Percentiles rank a stretch among this genome's conserved stretches.
These are phyloP conservation scores for Rhincodon typus DNA, from an alignment of 2,797 vertebrate species.

Conservation along the genomic window DNA sequence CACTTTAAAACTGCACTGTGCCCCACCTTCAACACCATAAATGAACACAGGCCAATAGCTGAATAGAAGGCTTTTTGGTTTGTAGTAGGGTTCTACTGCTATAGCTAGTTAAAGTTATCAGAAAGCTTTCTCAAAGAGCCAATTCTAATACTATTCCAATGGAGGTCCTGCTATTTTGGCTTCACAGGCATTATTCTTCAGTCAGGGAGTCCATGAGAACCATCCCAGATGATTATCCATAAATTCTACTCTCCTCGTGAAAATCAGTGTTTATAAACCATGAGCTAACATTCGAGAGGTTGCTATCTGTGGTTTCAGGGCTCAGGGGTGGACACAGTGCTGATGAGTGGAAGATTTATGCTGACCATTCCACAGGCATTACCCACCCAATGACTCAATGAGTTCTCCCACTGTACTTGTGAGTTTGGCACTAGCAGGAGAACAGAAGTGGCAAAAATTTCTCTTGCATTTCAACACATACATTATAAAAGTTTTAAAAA, in stretches of 20 bases:
- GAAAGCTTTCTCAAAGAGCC: not conserved
- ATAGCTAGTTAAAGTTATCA: not conserved
- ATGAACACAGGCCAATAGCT: not conserved
- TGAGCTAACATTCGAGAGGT: not conserved
- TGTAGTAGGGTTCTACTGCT: no score
- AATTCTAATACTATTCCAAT: not conserved
- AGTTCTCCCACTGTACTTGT: not conserved
- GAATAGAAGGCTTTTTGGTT: not conserved
- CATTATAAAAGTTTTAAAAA: no score
- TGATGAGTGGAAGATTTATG: not conserved
- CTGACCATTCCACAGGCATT: not conserved
- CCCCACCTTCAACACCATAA: not conserved
- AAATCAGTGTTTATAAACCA: not conserved
- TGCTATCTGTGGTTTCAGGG: not conserved
- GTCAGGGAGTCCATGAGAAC: not conserved
- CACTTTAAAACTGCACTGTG: not conserved
- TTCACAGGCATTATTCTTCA: no score
- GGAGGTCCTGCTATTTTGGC: not conserved
- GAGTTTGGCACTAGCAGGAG: not conserved
- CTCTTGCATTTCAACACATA: not conserved
- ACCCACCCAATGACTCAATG: not conserved
- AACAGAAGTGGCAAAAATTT: not conserved
- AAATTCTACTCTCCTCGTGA: not conserved
- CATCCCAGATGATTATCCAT: not conserved
- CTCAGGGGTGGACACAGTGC: no score